Evolutionary conservation across 2,113 vertebrate species (phyloP).

Genomic region (Marmota flaviventris): DNA sequence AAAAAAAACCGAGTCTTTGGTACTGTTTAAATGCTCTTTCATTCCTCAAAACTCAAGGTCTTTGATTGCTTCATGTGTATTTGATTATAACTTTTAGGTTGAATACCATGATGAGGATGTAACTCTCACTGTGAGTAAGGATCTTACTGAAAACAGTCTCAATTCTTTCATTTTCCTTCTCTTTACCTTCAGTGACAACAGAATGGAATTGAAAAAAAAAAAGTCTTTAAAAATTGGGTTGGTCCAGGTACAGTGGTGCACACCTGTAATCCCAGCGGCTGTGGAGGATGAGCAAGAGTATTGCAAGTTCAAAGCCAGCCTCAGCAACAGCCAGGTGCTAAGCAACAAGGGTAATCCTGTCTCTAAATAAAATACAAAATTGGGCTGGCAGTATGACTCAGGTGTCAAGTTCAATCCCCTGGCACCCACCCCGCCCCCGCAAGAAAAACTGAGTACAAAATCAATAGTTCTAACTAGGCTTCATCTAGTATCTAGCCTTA

Average conservation of each 20-base stretch:
- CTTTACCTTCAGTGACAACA: background rate
- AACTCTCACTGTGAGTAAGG: background rate
- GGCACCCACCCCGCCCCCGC: too few relatives aligned
- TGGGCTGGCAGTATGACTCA: too few relatives aligned
- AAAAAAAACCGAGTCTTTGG: fast-evolving
- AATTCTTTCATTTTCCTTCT: background rate
- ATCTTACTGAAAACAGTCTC: background rate
- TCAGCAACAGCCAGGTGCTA: too few relatives aligned
- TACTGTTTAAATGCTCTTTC: background rate
- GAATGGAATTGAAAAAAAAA: background rate
- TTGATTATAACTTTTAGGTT: background rate
- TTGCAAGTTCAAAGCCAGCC: too few relatives aligned
- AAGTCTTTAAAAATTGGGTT: background rate
- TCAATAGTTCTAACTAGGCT: background rate
- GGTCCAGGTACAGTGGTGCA: too few relatives aligned
- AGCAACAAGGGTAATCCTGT: too few relatives aligned
- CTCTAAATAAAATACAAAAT: too few relatives aligned
- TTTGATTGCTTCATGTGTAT: background rate
- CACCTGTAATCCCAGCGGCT: too few relatives aligned
- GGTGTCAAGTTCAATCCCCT: too few relatives aligned
- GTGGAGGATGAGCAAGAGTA: too few relatives aligned
- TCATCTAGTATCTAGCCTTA: background rate
- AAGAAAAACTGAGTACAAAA: too few relatives aligned
- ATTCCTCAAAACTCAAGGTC: background rate
- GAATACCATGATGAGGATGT: background rate